Conservation (phyloP, 2,797 vertebrate genomes). For the Tauraco hartlaubi region DNA sequence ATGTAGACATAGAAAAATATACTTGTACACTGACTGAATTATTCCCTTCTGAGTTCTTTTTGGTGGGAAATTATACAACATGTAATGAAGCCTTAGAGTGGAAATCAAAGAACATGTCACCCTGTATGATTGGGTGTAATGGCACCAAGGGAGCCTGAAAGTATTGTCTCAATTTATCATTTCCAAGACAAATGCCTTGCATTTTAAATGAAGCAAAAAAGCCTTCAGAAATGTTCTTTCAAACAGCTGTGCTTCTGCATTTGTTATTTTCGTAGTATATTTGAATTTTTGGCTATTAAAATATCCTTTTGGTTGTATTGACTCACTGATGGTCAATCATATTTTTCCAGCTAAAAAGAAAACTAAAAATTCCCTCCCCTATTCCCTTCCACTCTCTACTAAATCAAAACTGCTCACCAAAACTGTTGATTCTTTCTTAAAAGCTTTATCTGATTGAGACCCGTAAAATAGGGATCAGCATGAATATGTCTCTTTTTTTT, state of each 20-base stretch:
- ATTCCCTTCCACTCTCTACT: not conserved
- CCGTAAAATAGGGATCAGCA: not conserved
- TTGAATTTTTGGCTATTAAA: not conserved
- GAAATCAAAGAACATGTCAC: slow-evolving; percentile 49
- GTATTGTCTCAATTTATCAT: slow-evolving; percentile 50
- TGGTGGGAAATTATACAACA: slow-evolving; percentile 45
- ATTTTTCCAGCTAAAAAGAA: not conserved
- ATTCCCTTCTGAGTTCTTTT: slow-evolving; percentile 44
- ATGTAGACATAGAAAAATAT: slow-evolving; percentile 29
- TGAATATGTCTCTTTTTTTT: not conserved
- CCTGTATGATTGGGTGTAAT: not conserved
- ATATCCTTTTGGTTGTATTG: not conserved
- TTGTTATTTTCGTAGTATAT: not conserved
- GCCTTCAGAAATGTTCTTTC: slow-evolving; percentile 13
- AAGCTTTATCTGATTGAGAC: not conserved
- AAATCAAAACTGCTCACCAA: not conserved
- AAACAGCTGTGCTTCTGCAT: not conserved
- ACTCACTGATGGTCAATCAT: not conserved
- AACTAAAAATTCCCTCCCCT: not conserved
- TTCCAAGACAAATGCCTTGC: slow-evolving; percentile 7
- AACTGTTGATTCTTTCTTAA: not conserved
- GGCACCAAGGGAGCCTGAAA: not conserved
- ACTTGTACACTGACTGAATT: slow-evolving; percentile 33
- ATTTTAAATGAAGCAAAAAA: slow-evolving; percentile 37
- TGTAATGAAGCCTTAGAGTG: slow-evolving; percentile 16